phyloP scores from a whole-genome alignment of 2,888 invertebrate genomes.

The Parnassius apollo region DNA sequence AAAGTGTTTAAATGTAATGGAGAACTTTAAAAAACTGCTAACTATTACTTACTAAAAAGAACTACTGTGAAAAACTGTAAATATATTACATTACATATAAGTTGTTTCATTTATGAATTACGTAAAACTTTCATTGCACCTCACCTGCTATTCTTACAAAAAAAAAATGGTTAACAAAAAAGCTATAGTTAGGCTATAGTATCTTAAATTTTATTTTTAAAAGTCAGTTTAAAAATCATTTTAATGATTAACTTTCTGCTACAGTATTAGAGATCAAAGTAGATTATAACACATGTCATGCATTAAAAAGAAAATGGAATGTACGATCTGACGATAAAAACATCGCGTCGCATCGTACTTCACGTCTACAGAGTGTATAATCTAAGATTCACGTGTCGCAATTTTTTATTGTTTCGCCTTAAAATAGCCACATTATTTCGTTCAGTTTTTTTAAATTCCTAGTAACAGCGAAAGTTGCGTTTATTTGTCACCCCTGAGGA shows the following conservation, averaged over 20 bases:
- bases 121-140: too few relatives aligned
- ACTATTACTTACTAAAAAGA: too few relatives aligned
- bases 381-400: slow-evolving; percentile 3
- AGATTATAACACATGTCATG: not conserved
- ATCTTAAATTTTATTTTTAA: too few relatives aligned
- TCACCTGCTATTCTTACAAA: too few relatives aligned
- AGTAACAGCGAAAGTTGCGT: slow-evolving; percentile 6
- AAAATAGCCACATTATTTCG: slow-evolving; percentile 7
- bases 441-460: slow-evolving; percentile 2
- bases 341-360: slow-evolving; percentile 8
- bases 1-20: too few relatives aligned
- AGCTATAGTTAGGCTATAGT: too few relatives aligned
- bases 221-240: not conserved
- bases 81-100: too few relatives aligned
- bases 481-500: not conserved
- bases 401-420: slow-evolving; percentile 18
- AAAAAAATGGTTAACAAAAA: too few relatives aligned
- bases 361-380: not conserved
- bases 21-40: too few relatives aligned
- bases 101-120: too few relatives aligned
- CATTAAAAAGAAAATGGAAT: slow-evolving; percentile 21
- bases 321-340: slow-evolving; percentile 14
- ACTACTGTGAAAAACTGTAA: too few relatives aligned
- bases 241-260: not conserved
- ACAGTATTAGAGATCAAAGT: slow-evolving; percentile 8